Base-by-base conservation (phyloP, 2,888 invertebrate genomes). In the Standfussiana lucernea region DNA sequence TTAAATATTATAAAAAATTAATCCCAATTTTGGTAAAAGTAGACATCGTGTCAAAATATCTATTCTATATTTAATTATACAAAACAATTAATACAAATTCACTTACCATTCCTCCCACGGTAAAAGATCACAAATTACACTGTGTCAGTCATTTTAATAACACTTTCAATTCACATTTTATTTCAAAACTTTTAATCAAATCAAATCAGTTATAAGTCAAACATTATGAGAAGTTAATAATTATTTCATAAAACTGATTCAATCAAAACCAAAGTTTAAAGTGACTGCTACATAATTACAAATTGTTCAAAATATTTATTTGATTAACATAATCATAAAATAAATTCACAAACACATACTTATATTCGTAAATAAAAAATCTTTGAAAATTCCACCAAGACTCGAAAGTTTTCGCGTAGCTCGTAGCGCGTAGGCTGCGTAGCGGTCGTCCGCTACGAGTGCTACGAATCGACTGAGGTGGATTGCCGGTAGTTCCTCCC, bases 361-460 rank as follows among this genome's bases (percentile, higher is more conserved):
- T 61, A 32, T 24, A 75, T 10, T 61, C 5, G 18, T 35, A 37
- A 59, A 28, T 61, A 3, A 18, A 24, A 37, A 32, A 37, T 59
- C 24, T 70, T 65, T 50, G 28, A 50, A 70, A 47, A 70, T 45
- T 74, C 10, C 56, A 72, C 65, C 7, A 35, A 53, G 64, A 72
- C 64, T 65, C 78, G 73, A 85, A 89, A 92, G 90, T 89, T 92
- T 90, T 84, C 84, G 85, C 91, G 88, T 88, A 79, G 84, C 77
- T 21, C 78, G 90, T 89, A 86, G 86, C 80, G 74, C 84, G 88
- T 86, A 84, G 85, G 50, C 76, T 66, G 77, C 89, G 92, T 91
- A 92, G 91, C 92, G 90, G 78, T 86, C 87, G 83, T 18, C 70
- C 80, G 89, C 92, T 93, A 92, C 93, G 91, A 80, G 67, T 75